phyloP scores from a whole-genome alignment of 1,140 invertebrate genomes.

The Varroa destructor region DNA sequence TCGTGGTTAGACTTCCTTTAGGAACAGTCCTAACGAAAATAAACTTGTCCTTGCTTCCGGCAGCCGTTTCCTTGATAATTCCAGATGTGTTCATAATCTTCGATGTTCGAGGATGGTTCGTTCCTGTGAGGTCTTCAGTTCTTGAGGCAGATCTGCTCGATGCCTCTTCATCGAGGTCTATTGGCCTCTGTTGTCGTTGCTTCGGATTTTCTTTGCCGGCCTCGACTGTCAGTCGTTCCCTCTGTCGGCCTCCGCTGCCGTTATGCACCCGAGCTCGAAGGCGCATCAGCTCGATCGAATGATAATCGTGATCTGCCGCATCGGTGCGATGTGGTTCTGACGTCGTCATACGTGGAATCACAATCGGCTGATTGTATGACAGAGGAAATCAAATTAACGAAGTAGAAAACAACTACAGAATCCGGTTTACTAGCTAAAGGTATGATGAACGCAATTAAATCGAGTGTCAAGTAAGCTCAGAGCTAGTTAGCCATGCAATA shows the following conservation, averaged over 20 bases:
- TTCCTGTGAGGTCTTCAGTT: too few species aligned
- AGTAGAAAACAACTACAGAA: too few species aligned
- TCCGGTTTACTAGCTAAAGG: too few species aligned
- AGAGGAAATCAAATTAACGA: too few species aligned
- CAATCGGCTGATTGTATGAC: not conserved
- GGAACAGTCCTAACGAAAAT: constrained; percentile 20
- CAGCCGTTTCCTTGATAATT: not conserved
- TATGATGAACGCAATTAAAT: too few species aligned
- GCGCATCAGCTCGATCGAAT: constrained; percentile 24
- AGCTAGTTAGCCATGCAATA: too few species aligned
- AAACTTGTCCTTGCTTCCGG: not conserved
- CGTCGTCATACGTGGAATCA: not conserved
- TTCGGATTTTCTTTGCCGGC: too few species aligned
- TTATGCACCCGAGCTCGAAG: not conserved
- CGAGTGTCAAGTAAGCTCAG: too few species aligned
- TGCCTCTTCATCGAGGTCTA: too few species aligned
- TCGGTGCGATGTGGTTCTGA: not conserved
- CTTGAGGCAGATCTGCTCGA: too few species aligned
- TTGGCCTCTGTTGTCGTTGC: too few species aligned
- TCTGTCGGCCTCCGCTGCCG: not conserved
- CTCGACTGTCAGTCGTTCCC: not conserved
- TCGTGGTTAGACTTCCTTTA: constrained; percentile 3
- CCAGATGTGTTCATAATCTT: constrained; percentile 8
- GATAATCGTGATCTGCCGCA: constrained; percentile 4
- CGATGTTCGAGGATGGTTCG: constrained; percentile 8